These are phyloP conservation scores for Cairina moschata DNA, from an alignment of 2,113 vertebrate species.

Conservation along the genomic window DNA sequence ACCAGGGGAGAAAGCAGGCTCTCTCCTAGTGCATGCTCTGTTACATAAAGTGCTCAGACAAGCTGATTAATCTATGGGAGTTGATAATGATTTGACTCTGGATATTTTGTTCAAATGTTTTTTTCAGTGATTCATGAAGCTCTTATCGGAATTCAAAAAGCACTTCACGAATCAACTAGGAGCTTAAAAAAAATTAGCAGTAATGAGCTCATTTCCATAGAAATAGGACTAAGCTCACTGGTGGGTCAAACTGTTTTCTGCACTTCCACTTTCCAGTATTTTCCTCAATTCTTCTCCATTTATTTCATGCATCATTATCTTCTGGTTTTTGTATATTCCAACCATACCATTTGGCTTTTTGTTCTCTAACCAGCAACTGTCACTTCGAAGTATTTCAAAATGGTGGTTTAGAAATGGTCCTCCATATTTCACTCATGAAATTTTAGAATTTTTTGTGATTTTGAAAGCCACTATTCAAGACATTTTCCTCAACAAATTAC, in stretches of 20 bases:
- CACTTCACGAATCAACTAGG: constrained; percentile 68
- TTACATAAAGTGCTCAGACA: constrained; percentile 21
- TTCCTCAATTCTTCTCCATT: constrained; percentile 29
- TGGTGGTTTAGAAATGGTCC: background rate
- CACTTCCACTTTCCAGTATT: constrained; percentile 28
- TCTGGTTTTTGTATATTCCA: constrained; percentile 11
- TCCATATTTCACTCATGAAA: background rate
- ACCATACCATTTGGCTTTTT: constrained; percentile 1
- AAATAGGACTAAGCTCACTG: constrained; percentile 41
- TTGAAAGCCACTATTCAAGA: background rate
- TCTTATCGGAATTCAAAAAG: constrained; percentile 62
- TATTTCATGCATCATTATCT: constrained; percentile 56
- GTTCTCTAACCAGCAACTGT: background rate
- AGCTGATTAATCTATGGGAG: constrained; percentile 51
- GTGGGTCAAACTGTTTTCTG: constrained; percentile 56
- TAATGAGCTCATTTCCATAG: constrained; percentile 75
- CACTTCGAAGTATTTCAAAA: background rate
- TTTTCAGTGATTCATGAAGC: constrained; percentile 66
- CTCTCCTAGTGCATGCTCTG: constrained; percentile 29
- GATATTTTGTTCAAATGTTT: constrained; percentile 56
- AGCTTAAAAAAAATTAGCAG: constrained; percentile 60
- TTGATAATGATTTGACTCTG: constrained; percentile 35
- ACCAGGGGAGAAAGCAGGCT: background rate
- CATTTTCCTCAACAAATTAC: background rate
- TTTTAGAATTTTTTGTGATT: background rate